Conservation (phyloP, 2,113 vertebrate species). For the Pachypanchax playfairii region DNA sequence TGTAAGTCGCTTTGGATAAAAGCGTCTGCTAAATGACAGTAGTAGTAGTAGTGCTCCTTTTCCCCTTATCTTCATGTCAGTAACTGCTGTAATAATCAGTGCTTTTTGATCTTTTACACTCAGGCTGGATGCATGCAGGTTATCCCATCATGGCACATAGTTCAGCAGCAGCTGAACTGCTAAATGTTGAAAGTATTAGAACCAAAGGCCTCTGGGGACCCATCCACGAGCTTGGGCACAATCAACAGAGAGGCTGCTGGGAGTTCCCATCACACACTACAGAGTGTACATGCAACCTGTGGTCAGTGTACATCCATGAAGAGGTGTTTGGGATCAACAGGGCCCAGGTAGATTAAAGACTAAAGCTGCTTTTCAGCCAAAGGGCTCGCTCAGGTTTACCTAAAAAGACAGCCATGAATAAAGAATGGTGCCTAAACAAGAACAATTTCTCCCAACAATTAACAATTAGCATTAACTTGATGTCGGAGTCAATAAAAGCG, state of each 20-base stretch:
- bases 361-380: no score
- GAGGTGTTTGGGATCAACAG: slow-evolving; percentile 66
- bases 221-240: slow-evolving; percentile 83
- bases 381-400: no score
- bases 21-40: no score
- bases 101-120: neutral
- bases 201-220: slow-evolving; percentile 64
- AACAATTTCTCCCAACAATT: no score
- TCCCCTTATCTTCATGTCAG: no score
- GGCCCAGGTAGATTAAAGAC: slow-evolving; percentile 39
- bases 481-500: no score
- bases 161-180: slow-evolving; percentile 9
- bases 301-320: slow-evolving; percentile 82
- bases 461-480: no score
- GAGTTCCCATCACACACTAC: slow-evolving; percentile 80
- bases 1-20: neutral
- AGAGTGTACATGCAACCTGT: slow-evolving; percentile 86
- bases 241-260: slow-evolving; percentile 81
- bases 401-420: no score
- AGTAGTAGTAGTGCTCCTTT: no score
- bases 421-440: no score
- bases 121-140: slow-evolving; percentile 84
- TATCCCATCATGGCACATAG: slow-evolving; percentile 78
- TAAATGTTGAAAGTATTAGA: neutral
- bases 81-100: no score